Percentiles rank a stretch among this genome's conserved stretches.
Conservation (phyloP, 2,888 invertebrate genomes). For the Drosophila incognita region DNA sequence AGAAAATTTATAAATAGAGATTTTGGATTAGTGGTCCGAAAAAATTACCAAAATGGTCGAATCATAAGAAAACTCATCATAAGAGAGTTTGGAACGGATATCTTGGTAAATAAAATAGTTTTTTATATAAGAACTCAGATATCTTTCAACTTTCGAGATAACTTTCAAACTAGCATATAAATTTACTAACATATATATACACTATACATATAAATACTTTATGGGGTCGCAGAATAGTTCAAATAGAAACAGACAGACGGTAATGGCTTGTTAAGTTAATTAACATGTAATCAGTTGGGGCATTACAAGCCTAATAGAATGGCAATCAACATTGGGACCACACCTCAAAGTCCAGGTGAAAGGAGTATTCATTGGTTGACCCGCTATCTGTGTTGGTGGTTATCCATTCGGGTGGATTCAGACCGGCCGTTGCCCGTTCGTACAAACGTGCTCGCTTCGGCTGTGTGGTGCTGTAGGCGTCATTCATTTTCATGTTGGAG, state of each 20-base stretch:
- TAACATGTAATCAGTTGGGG: not conserved
- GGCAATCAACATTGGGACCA: constrained; percentile 2
- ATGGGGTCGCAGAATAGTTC: not conserved
- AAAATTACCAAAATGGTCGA: not conserved
- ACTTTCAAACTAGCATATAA: not conserved
- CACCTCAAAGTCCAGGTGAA: constrained; percentile 69
- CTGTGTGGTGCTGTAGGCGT: constrained; percentile 66
- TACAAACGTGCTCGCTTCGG: constrained; percentile 63
- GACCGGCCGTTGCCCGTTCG: constrained; percentile 60
- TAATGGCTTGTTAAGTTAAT: not conserved
- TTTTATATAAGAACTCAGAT: too few species aligned
- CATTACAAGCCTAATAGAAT: not conserved
- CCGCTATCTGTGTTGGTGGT: constrained; percentile 36
- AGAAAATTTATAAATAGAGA: not conserved
- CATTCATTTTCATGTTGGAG: constrained; percentile 71
- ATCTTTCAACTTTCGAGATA: not conserved
- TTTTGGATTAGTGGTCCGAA: not conserved
- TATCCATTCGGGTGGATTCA: constrained; percentile 66
- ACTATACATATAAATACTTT: not conserved
- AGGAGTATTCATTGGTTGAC: constrained; percentile 32
- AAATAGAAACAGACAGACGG: not conserved
- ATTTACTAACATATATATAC: not conserved
- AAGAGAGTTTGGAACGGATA: too few species aligned
- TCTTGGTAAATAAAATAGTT: too few species aligned
- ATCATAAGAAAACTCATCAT: not conserved